Base-by-base conservation (phyloP, 2,113 vertebrate species). In the Corythoichthys haematopterus region DNA sequence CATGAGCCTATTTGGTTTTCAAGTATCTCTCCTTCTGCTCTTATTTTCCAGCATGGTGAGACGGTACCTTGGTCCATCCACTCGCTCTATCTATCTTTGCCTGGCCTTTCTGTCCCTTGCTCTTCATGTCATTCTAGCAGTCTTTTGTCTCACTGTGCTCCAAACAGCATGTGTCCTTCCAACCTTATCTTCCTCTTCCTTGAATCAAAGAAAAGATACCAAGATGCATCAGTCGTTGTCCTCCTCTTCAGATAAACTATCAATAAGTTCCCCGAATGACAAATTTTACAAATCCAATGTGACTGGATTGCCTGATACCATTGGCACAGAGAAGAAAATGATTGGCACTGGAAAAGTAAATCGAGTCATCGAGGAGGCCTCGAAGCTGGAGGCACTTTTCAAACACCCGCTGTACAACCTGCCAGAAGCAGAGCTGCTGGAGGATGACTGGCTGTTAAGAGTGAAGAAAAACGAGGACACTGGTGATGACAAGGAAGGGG, bases 321-420 rank as follows among this genome's bases (percentile, higher is more conserved):
- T 20, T 28, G 75, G 64, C 48, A 52, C 14, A 46, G 69, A 37
- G 38, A 80, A 63, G 38, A 60, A 73, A 65, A 53, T 40, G 15
- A 77, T 38, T 1, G 63, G 47, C 69, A 61, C 9, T 40, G 66
- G 43, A 36, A 68, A 76, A 50, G 15, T 4, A 3, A 69, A 28
- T 28, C 53, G 37, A 55, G 64, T 61, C 51, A 71, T 73, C 2
- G 57, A 61, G 10, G 65, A 77, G 74, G 71, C 0, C 12, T 80
- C 80, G 0, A 94, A 92, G 72, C 75, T 94, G 69, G 80, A 75
- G 0, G 87, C 79, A 0, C 88, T 95, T 57, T 95, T 93, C 28
- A 0, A 87, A 47, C 94, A 96, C 74, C 88, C 88, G 1, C 85
- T 94, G 35, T 94, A 94, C 84, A 93, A 92, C 63, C 71, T 89